Percentiles rank a stretch among this genome's conserved stretches.
Evolutionary conservation across 1,140 invertebrate species (phyloP).

Genomic region (Propsilocerus akamusi): DNA sequence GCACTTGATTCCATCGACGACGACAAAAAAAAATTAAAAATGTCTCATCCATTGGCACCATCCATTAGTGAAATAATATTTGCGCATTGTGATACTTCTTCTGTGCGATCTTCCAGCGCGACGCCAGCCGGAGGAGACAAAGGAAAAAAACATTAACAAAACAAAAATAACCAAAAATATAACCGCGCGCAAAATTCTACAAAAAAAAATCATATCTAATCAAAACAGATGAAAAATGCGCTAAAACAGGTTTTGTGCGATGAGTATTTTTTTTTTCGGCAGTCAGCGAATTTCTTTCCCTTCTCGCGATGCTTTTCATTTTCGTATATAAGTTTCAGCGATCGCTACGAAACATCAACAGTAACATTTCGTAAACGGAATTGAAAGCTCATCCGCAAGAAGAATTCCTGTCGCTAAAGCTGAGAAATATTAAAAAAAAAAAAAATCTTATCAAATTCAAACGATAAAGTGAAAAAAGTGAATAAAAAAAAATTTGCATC

Average conservation of each 20-base stretch:
- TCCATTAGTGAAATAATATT: too few relatives aligned
- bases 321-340: not conserved
- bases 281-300: not conserved
- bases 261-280: not conserved
- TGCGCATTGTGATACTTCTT: too few relatives aligned
- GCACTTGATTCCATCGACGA: too few relatives aligned
- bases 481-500: not conserved
- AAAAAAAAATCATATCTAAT: too few relatives aligned
- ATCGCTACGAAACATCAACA: not conserved
- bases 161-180: too few relatives aligned
- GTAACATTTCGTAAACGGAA: not conserved
- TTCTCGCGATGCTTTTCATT: not conserved
- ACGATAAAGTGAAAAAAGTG: not conserved
- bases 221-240: conserved; percentile 3
- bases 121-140: too few relatives aligned
- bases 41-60: too few relatives aligned
- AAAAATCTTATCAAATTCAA: not conserved
- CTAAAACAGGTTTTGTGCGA: not conserved
- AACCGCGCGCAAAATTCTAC: too few relatives aligned
- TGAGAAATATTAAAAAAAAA: not conserved
- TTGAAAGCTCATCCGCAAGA: not conserved
- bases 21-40: too few relatives aligned
- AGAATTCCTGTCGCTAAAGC: not conserved
- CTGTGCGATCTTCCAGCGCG: too few relatives aligned
- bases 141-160: too few relatives aligned